These are phyloP conservation scores for Ptilonorhynchus violaceus DNA, from an alignment of 2,113 vertebrate genomes.

Conservation along the genomic window DNA sequence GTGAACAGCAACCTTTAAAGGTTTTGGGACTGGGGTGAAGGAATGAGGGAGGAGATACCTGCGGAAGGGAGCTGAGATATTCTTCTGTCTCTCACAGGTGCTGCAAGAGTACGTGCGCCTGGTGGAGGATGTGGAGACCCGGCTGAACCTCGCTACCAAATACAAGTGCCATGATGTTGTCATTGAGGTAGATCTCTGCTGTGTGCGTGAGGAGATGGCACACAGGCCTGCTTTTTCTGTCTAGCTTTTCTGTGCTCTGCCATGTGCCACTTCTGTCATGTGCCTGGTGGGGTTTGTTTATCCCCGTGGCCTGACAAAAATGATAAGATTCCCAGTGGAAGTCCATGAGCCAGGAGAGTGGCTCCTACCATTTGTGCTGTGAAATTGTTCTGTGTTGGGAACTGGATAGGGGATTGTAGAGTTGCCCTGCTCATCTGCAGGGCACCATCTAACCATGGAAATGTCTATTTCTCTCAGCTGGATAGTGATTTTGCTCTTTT, in stretches of 20 bases:
- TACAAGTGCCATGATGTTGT: conserved; percentile 94
- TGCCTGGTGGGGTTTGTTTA: neutral
- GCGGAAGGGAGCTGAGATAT: neutral
- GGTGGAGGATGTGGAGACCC: conserved; percentile 86
- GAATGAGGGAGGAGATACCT: neutral
- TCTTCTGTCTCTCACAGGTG: conserved; percentile 71
- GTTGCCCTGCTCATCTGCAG: neutral
- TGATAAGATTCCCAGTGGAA: neutral
- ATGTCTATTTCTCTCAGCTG: neutral
- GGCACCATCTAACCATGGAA: neutral
- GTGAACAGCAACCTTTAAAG: neutral
- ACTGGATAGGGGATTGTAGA: neutral
- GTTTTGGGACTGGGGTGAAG: neutral
- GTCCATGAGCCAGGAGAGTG: neutral
- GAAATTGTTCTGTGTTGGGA: neutral
- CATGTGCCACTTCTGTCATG: neutral
- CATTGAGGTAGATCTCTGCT: conserved; percentile 82
- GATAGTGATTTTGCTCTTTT: conserved; percentile 22
- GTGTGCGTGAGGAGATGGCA: neutral
- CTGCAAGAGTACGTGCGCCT: conserved; percentile 88
- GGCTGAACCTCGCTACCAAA: conserved; percentile 85
- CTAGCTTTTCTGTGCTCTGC: neutral
- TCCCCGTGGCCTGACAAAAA: neutral
- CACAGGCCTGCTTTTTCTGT: neutral
- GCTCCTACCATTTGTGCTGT: neutral